These are phyloP conservation scores for Sphaerophoria taeniata DNA, from an alignment of 2,888 invertebrate genomes.

Conservation along the genomic window DNA sequence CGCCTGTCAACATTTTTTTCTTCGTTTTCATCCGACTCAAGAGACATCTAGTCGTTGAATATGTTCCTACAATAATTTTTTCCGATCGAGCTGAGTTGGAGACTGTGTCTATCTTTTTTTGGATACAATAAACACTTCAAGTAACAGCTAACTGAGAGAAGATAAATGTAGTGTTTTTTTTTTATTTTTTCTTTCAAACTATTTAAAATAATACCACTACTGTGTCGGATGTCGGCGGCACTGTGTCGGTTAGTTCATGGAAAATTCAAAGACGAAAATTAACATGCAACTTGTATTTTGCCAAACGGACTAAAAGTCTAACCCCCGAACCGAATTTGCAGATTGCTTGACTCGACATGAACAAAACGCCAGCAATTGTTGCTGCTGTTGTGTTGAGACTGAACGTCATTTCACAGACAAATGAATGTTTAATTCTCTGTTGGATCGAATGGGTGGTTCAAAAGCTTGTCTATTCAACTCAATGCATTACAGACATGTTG, in stretches of 20 bases:
- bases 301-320: constrained; percentile 68
- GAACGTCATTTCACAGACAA: constrained; percentile 45
- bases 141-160: constrained; percentile 27
- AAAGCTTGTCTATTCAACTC: constrained; percentile 32
- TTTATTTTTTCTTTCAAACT: background rate
- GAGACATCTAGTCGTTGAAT: constrained; percentile 44
- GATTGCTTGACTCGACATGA: constrained; percentile 14
- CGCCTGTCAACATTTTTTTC: constrained; percentile 36
- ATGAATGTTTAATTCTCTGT: constrained; percentile 64
- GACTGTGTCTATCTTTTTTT: constrained; percentile 34
- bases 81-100: constrained; percentile 50
- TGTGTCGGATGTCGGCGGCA: background rate
- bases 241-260: constrained; percentile 36
- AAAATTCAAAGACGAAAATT: constrained; percentile 65
- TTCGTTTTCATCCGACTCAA: background rate
- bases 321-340: constrained; percentile 54
- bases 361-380: background rate
- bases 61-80: constrained; percentile 63
- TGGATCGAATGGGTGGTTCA: constrained; percentile 52
- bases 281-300: constrained; percentile 70
- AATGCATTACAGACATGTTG: constrained; percentile 21
- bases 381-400: background rate
- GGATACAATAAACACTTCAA: constrained; percentile 67
- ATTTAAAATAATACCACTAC: constrained; percentile 15
- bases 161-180: constrained; percentile 29